These are phyloP conservation scores for Perca flavescens DNA, from an alignment of 2,113 vertebrate species.

Conservation along the genomic window DNA sequence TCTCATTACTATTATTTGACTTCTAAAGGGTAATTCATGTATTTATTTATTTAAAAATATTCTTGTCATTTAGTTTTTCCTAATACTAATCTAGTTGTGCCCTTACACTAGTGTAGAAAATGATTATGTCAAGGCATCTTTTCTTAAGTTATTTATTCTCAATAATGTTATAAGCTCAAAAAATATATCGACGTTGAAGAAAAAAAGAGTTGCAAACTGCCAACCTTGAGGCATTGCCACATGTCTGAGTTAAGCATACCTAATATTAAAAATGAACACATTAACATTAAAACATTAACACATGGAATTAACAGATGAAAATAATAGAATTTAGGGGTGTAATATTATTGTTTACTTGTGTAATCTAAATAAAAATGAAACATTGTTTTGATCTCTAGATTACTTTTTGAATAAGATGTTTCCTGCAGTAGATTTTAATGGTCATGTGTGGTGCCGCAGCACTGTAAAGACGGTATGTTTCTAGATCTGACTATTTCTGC, in stretches of 20 bases:
- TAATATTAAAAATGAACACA: background rate
- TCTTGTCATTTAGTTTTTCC: background rate
- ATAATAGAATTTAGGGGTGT: background rate
- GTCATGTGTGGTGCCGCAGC: conserved; percentile 25
- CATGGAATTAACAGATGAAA: background rate
- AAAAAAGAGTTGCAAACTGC: background rate
- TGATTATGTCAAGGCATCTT: background rate
- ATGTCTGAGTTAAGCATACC: conserved; percentile 9
- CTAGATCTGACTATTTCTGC: conserved; percentile 26
- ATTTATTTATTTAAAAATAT: background rate
- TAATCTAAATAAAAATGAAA: background rate
- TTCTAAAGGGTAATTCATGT: background rate
- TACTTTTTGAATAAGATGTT: background rate
- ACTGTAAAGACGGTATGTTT: conserved; percentile 23
- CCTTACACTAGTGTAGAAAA: background rate
- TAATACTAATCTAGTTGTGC: background rate
- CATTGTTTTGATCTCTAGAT: conserved; percentile 1
- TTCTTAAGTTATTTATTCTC: background rate
- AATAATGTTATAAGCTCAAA: background rate
- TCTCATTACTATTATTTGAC: background rate
- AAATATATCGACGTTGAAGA: background rate
- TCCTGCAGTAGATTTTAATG: conserved; percentile 1
- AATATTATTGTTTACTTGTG: conserved; percentile 6
- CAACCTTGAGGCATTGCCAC: conserved; percentile 6
- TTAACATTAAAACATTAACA: conserved; percentile 2